Evolutionary conservation across 2,113 vertebrate species (phyloP).

Genomic region (Micromys minutus): DNA sequence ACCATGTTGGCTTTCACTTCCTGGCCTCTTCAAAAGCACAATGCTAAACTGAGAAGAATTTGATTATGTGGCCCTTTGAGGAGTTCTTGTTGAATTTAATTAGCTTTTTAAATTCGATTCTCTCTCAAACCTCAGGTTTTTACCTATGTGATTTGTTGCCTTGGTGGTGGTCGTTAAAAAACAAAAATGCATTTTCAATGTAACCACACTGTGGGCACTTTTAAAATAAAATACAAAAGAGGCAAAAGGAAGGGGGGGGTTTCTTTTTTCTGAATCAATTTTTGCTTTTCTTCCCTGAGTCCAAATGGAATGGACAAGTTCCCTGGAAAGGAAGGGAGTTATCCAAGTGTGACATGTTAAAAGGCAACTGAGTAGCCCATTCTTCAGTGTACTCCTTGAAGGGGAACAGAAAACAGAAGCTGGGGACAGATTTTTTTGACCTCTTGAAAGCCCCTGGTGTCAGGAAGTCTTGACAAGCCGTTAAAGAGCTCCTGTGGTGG

Average conservation of each 20-base stretch:
- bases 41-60: conserved; percentile 83
- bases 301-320: conserved; percentile 69
- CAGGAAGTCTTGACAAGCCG: conserved; percentile 55
- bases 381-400: conserved; percentile 73
- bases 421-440: conserved; percentile 70
- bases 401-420: conserved; percentile 77
- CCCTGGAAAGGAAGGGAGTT: conserved; percentile 66
- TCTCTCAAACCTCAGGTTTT: conserved; percentile 80
- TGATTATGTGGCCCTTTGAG: conserved; percentile 82
- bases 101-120: conserved; percentile 86
- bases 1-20: conserved; percentile 84
- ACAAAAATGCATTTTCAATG: conserved; percentile 76
- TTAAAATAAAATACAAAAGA: conserved; percentile 67
- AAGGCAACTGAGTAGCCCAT: conserved; percentile 66
- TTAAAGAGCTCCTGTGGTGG: conserved; percentile 61
- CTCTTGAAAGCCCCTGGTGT: conserved; percentile 58
- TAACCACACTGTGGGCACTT: conserved; percentile 41
- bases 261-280: conserved; percentile 80
- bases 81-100: conserved; percentile 86
- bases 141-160: conserved; percentile 82
- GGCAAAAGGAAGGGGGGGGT: conserved; percentile 62
- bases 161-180: conserved; percentile 81
- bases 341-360: conserved; percentile 76
- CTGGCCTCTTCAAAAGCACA: conserved; percentile 79
- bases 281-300: conserved; percentile 78